Base-by-base conservation (phyloP, 2,888 invertebrate species). In the Catonia carolina region DNA sequence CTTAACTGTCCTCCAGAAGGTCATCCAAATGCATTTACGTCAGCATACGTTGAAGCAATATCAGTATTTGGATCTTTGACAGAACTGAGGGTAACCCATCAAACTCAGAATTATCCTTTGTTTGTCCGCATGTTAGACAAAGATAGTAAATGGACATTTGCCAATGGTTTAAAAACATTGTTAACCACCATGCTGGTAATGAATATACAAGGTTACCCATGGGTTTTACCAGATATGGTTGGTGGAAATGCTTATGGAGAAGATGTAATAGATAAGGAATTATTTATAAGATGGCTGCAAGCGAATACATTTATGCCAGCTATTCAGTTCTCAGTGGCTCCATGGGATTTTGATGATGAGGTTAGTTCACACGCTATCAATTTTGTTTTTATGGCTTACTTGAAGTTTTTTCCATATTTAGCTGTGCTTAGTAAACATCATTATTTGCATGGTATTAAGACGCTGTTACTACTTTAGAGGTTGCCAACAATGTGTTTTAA, bases 51-150 rank as follows among this genome's bases (percentile, higher is more conserved):
- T 10, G 71, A 77, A 41, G 74, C 77, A 0, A 76, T 82, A 0
- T 63, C 75, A 66, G 62, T 68, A 48, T 83, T 85, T 60, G 84
- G 85, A 5, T 36, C 55, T 4, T 74, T 80, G 63, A 79, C 84
- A 22, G 87, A 89, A 71, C 77, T 85, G n/a, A 74, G 89, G 63
- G 78, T 83, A 12, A 89, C 82, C 15, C 80, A 78, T 70, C 78
- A 79, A 59, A 83, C 84, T 7, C 89, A 90, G 72, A 73, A 82
- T 48, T 73, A 83, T 8, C 83, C 85, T 1, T 74, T 86, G 27
- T 86, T 85, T 70, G 77, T 86, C 0, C 78, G 90, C 39, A 87
- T 91, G 82, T 76, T 88, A 42, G 89, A 90, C 72, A 86, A 86
- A 56, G 83, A 85, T 68, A 84, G 87, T 0, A 75, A 74, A 39